These are phyloP conservation scores for Ceratosolen fusciceps DNA, from an alignment of 1,140 invertebrate genomes.

Conservation along the genomic window DNA sequence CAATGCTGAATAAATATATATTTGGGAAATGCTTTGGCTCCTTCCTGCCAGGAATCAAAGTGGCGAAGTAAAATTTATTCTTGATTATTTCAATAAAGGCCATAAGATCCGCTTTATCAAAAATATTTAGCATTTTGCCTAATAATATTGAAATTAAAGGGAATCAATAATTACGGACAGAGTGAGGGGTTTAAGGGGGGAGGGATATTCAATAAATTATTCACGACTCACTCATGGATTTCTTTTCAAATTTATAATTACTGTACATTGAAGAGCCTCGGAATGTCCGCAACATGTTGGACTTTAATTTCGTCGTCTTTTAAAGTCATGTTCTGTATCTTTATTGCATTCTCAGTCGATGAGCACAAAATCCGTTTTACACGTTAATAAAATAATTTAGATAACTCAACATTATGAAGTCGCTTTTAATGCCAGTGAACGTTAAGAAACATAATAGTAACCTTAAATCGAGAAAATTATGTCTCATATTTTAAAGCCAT, in stretches of 20 bases:
- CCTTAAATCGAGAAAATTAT: slow-evolving; percentile 1
- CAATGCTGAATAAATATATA: slow-evolving; percentile 79
- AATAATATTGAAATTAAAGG: background rate
- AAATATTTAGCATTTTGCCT: slow-evolving; percentile 1
- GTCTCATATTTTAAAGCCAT: background rate
- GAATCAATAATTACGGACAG: no score
- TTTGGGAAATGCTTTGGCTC: slow-evolving; percentile 73
- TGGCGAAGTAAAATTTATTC: slow-evolving; percentile 80
- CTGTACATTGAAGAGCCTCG: background rate
- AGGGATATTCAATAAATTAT: background rate
- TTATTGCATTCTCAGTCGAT: background rate
- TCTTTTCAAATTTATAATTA: background rate
- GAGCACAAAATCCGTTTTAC: background rate
- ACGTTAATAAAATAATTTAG: background rate
- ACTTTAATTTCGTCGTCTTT: background rate
- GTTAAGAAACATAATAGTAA: background rate
- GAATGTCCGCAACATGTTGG: slow-evolving; percentile 15
- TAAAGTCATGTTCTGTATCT: slow-evolving; percentile 14
- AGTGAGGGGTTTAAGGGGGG: no score
- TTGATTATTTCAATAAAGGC: slow-evolving; percentile 58
- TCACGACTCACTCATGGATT: background rate
- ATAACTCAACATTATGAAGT: background rate
- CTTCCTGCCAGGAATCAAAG: slow-evolving; percentile 65
- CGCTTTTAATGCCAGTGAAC: background rate
- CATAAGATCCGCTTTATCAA: slow-evolving; percentile 55